These are phyloP conservation scores for Octodon degus DNA, from an alignment of 2,113 vertebrate species.

Conservation along the genomic window DNA sequence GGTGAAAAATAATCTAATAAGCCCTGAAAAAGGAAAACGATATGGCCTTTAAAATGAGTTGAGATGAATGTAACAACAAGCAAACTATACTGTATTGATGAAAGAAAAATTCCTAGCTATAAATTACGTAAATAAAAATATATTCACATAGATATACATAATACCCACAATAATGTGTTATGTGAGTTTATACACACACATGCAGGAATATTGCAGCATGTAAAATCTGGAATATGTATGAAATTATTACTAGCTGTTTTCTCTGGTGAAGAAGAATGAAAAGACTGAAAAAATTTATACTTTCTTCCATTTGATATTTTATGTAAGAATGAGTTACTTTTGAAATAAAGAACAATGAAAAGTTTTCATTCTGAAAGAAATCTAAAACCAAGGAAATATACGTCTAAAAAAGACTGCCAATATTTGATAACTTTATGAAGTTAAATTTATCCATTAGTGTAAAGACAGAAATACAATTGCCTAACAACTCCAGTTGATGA, in stretches of 20 bases:
- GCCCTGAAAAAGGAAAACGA: not conserved
- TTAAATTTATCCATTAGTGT: conserved; percentile 43
- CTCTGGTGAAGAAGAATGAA: not conserved
- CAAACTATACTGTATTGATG: not conserved
- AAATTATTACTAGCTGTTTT: not conserved
- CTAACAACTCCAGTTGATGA: conserved; percentile 26
- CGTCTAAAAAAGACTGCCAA: not conserved
- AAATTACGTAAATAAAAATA: not conserved
- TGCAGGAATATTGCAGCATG: not conserved
- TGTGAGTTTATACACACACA: not conserved
- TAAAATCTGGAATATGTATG: not conserved
- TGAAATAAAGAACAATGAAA: conserved; percentile 21
- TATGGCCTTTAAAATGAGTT: conserved; percentile 5
- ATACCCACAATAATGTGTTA: not conserved
- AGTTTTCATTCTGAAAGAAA: not conserved
- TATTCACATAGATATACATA: not conserved
- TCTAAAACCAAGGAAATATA: not conserved
- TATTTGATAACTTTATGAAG: conserved; percentile 4
- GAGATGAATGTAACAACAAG: not conserved
- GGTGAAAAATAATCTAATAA: not conserved
- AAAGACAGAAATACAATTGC: conserved; percentile 28
- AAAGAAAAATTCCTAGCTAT: conserved; percentile 32
- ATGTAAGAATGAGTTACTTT: not conserved
- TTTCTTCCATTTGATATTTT: conserved; percentile 25
- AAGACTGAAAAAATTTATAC: not conserved